phyloP scores from a whole-genome alignment of 2,888 invertebrate genomes.

The Phymatocera aterrima region DNA sequence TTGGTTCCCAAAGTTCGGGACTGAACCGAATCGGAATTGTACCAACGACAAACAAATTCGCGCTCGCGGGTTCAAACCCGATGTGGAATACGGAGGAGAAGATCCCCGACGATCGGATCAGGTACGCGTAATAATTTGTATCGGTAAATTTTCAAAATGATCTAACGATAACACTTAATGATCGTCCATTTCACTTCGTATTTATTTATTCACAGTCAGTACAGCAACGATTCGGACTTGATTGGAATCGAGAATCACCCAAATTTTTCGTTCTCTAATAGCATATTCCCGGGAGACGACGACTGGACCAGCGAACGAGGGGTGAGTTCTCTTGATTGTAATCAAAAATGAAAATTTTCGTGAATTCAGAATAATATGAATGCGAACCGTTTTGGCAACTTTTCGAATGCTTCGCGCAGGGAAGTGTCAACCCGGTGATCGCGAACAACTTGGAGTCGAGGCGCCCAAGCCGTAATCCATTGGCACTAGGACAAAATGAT shows the following conservation, averaged over 20 bases:
- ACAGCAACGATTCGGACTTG: conserved; percentile 81
- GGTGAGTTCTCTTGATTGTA: conserved; percentile 42
- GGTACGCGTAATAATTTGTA: conserved; percentile 72
- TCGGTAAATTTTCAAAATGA: neutral
- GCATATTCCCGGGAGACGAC: conserved; percentile 58
- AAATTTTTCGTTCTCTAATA: conserved; percentile 76
- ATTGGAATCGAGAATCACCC: conserved; percentile 82
- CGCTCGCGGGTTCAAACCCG: conserved; percentile 84
- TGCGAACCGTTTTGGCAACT: neutral
- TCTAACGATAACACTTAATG: neutral
- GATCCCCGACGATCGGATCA: conserved; percentile 76
- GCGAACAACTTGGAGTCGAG: conserved; percentile 3
- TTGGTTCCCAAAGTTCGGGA: conserved; percentile 81
- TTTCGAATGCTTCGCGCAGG: too few relatives aligned
- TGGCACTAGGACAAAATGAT: neutral
- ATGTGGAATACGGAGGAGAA: conserved; percentile 79
- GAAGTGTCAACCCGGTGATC: conserved; percentile 38
- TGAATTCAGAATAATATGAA: neutral
- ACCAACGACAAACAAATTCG: conserved; percentile 85
- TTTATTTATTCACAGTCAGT: conserved; percentile 73
- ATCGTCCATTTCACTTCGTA: neutral
- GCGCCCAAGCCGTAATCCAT: conserved; percentile 2
- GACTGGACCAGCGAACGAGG: conserved; percentile 37
- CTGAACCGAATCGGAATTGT: conserved; percentile 77
- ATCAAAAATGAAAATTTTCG: neutral